Evolutionary conservation across 2,113 vertebrate genomes (phyloP).

Genomic region (Lucifuga dentata): DNA sequence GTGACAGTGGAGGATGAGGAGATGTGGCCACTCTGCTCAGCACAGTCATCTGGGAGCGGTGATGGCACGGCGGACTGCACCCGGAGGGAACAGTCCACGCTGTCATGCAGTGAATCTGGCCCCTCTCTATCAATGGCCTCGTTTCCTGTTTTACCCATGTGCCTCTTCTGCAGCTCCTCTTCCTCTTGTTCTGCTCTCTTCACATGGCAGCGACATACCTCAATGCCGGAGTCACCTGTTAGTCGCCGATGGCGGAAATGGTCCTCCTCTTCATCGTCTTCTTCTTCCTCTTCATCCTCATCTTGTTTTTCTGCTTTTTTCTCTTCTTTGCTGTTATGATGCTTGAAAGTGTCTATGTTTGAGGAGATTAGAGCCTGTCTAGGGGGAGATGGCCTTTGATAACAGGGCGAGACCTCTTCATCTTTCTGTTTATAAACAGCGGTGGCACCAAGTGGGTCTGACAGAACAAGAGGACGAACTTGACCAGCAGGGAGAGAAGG

Average conservation of each 20-base stretch:
- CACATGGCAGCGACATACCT: conserved; percentile 88
- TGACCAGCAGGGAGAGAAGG: conserved; percentile 55
- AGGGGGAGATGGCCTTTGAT: conserved; percentile 39
- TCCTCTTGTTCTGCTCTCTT: conserved; percentile 68
- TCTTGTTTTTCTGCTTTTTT: conserved; percentile 53
- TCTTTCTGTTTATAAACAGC: conserved; percentile 39
- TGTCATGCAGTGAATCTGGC: conserved; percentile 70
- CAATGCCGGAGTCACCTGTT: conserved; percentile 94
- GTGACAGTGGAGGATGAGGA: conserved; percentile 38
- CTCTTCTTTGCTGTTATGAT: conserved; percentile 60
- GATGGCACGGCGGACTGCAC: conserved; percentile 42
- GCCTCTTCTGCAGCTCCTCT: conserved; percentile 43
- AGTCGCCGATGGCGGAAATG: conserved; percentile 88
- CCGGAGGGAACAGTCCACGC: conserved; percentile 67
- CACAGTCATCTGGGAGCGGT: conserved; percentile 31
- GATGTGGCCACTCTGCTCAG: conserved; percentile 25
- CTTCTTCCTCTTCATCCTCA: conserved; percentile 72
- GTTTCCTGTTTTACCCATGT: conserved; percentile 27
- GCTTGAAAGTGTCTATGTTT: conserved; percentile 69
- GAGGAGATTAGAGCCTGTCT: conserved; percentile 77
- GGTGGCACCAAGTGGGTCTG: conserved; percentile 64
- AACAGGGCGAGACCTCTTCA: conserved; percentile 20
- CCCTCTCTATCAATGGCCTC: conserved; percentile 35
- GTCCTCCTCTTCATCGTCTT: conserved; percentile 79
- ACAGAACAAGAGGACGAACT: conserved; percentile 49